Base-by-base conservation (phyloP, 2,797 vertebrate genomes). In the Scolopax rusticola region DNA sequence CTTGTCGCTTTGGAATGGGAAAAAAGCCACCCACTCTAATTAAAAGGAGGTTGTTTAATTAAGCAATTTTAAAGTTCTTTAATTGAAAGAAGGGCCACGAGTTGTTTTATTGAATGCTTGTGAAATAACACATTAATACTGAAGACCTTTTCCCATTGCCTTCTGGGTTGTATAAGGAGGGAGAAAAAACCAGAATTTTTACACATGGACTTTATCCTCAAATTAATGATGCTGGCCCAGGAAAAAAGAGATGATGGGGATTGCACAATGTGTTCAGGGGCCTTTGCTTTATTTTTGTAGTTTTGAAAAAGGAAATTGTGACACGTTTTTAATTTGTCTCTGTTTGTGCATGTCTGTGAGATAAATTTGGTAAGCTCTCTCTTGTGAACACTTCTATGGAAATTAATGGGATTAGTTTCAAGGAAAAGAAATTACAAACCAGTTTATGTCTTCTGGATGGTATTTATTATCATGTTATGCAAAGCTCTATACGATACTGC, bases 351-450 rank as follows among this genome's bases (percentile, higher is more conserved):
- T 60, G 51, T 78, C 67, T 82, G 24, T 56, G 69, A 64, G 54
- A 33, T 61, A 70, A 47, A 63, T 63, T 48, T 67, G 32, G 23
- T 78, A 87, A 89, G 28, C n/a, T 74, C 59, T 70, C 73, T 83
- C 40, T 84, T 89, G 76, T 85, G 79, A 87, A 38, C 75, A 78
- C 19, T 79, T 85, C 85, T 84, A 40, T 38, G 78, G 47, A 89
- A 87, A 67, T 89, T 92, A 83, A 47, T 91, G 53, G 64, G 36
- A 91, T 89, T 92, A 54, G 33, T 69, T 90, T 80, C 63, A 38
- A 87, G 67, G 61, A 88, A 76, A 96, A 96, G 41, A 60, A 89
- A 89, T 77, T 95, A 71, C 30, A 80, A 71, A 56, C 16, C 27
- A 47, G 8, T 56, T 95, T 75, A n/a, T 94, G n/a, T 77, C 28